Evolutionary conservation across 2,888 invertebrate species (phyloP).

Genomic region (Xanthorhoe spadicearia): DNA sequence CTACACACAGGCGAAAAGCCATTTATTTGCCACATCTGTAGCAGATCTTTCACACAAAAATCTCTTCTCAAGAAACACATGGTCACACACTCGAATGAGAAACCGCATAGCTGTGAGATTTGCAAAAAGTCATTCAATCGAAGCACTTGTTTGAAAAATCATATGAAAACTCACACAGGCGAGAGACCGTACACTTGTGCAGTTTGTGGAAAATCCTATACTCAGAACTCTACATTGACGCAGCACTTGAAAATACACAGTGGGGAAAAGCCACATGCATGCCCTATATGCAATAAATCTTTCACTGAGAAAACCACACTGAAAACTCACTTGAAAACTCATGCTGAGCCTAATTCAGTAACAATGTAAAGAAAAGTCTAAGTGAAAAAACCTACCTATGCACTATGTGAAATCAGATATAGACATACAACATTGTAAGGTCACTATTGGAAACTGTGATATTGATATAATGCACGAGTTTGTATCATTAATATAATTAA

Average conservation of each 20-base stretch:
- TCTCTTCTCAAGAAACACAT: slow-evolving; percentile 26
- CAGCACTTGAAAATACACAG: slow-evolving; percentile 21
- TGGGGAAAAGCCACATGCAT: slow-evolving; percentile 20
- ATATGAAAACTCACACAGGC: slow-evolving; percentile 25
- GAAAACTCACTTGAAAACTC: slow-evolving; percentile 22
- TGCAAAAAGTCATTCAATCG: slow-evolving; percentile 28
- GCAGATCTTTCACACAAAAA: slow-evolving; percentile 22
- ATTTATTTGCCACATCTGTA: slow-evolving; percentile 24
- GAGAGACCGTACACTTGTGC: slow-evolving; percentile 21
- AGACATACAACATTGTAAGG: no score
- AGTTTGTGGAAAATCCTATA: slow-evolving; percentile 22
- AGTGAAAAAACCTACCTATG: no score
- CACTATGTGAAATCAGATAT: no score
- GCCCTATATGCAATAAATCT: slow-evolving; percentile 20
- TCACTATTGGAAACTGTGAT: no score
- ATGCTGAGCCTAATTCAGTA: slow-evolving; percentile 2
- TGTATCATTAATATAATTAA: no score
- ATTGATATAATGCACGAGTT: background rate
- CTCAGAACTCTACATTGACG: slow-evolving; percentile 23
- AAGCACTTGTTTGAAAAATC: slow-evolving; percentile 26
- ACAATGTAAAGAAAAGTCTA: background rate
- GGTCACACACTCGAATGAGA: slow-evolving; percentile 27
- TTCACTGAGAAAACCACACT: slow-evolving; percentile 24
- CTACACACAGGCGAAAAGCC: slow-evolving; percentile 28
- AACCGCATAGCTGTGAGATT: slow-evolving; percentile 22